A percentile compares a stretch with the other conserved stretches of the same genome.
Conservation (phyloP, 2,113 vertebrate species). For the Halcyon malimbica region DNA sequence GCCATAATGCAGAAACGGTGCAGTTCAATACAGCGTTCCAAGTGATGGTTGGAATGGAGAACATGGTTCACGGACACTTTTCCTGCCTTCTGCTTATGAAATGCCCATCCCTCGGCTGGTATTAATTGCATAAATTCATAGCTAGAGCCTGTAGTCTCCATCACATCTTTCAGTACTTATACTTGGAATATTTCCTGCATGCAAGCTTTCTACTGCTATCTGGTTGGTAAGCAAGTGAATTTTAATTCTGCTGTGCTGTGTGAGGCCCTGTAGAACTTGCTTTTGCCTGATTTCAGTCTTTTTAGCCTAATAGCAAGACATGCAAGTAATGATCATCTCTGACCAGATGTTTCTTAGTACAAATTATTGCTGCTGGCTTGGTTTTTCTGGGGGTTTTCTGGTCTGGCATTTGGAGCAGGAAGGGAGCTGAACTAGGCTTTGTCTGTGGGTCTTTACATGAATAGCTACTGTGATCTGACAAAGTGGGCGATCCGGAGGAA, state of each 20-base stretch:
- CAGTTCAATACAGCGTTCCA: background rate
- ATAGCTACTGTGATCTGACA: background rate
- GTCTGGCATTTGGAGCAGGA: background rate
- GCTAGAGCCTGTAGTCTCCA: background rate
- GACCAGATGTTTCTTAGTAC: background rate
- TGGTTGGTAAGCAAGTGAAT: background rate
- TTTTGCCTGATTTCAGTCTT: background rate
- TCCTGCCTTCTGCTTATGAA: background rate
- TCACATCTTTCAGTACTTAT: too few species aligned
- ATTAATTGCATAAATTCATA: background rate
- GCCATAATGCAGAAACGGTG: fast-evolving
- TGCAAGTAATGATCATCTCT: background rate
- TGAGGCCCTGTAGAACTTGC: background rate
- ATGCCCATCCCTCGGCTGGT: background rate
- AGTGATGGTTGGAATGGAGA: background rate
- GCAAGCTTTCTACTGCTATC: background rate
- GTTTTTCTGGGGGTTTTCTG: background rate
- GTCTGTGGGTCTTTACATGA: fast-evolving
- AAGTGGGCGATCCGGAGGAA: background rate
- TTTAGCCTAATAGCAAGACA: background rate
- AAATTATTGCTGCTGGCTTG: background rate
- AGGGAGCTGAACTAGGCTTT: background rate
- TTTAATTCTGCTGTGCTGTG: background rate
- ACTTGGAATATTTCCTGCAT: background rate
- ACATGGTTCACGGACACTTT: background rate